Base-by-base conservation (phyloP, 2,797 vertebrate genomes). In the Pteronotus mesoamericanus region DNA sequence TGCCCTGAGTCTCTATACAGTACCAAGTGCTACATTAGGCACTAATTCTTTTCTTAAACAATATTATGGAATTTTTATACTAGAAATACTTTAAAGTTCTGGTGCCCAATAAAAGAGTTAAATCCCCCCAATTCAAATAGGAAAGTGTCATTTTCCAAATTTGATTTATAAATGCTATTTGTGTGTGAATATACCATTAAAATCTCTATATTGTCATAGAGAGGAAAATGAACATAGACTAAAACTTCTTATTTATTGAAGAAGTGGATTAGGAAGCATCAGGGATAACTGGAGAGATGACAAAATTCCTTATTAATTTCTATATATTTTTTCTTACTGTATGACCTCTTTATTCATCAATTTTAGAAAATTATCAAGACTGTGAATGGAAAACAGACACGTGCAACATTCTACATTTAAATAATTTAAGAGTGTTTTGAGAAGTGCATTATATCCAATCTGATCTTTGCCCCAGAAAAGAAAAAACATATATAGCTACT, bases 351-450 rank as follows among this genome's bases (percentile, higher is more conserved):
- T 82, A 75, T 19, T 91, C 4, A 79, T 21, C 32, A 86, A 74
- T 83, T 94, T 61, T 77, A 90, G 55, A 91, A 93, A 86, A 92
- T n/a, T 95, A 24, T 89, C 37, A 26, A 64, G 12, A 55, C 87
- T 61, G 74, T 89, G 24, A 84, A 61, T 59, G 24, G 37, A 77
- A 97, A 94, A 74, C 80, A 89, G 44, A 46, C 26, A 84, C 53
- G 32, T 5, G 24, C 37, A 90, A 78, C 1, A 86, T 83, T 85
- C 34, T 61, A 61, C 29, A 64, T 71, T 86, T 48, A 48, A 83
- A 94, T 19, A 86, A 64, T 29, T 26, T n/a, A 24, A 71, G 15
- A 71, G 6, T 22, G 16, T 42, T 34, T 42, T 44, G 19, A 74
- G 26, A 16, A 66, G 9, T 72, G 29, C 89, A 83, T 87, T 18